Base-by-base conservation (phyloP, 64 coral and sea anemone genomes). In the Hydrozoanthus tunicans region DNA sequence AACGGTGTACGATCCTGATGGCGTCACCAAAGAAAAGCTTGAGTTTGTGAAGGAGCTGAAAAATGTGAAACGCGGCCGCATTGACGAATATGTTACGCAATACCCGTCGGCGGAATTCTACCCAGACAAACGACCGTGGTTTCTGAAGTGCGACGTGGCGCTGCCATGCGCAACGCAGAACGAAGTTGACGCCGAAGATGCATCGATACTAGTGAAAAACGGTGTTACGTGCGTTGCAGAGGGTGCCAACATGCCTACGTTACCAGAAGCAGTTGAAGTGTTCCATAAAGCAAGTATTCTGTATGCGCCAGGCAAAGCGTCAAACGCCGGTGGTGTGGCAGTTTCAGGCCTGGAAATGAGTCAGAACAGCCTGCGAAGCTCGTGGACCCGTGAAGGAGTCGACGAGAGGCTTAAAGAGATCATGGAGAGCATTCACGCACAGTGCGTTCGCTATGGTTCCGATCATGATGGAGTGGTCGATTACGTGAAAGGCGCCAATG, bases 341-440 rank as follows among this genome's bases (percentile, higher is more conserved):
- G 95, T 97, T n/a, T 97, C 95, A 3, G 95, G 95, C 24, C 77
- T 97, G 56, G 95, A 97, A 60, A 97, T 97, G 95, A 94, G 92
- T 51, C 95, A 97, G 58, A 97, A 97, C 72, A 97, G 95, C 81
- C 78, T 94, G 55, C 92, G 95, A 65, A 91, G 89, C 65, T 70
- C 92, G 51, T 97, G 95, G 95, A 97, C 78, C 6, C 92, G 95
- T 53, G 92, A 94, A n/a, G 95, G 90, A 9, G 95, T 97, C 5
- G 95, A 97, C 7, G 95, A 97, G 56, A 81, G 92, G 20, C 90
- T 96, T 25, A 90, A 94, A 52, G 95, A 97, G 82, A 97, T 97
- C 71, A 97, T 97, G 95, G 95, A 97, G n/a, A 97, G 79, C 24
- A 97, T 97, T 59, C 95, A 97, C 70, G 86, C 83, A 7, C 93